Evolutionary conservation across 2,113 vertebrate genomes (phyloP).

Genomic region (Anser cygnoides): DNA sequence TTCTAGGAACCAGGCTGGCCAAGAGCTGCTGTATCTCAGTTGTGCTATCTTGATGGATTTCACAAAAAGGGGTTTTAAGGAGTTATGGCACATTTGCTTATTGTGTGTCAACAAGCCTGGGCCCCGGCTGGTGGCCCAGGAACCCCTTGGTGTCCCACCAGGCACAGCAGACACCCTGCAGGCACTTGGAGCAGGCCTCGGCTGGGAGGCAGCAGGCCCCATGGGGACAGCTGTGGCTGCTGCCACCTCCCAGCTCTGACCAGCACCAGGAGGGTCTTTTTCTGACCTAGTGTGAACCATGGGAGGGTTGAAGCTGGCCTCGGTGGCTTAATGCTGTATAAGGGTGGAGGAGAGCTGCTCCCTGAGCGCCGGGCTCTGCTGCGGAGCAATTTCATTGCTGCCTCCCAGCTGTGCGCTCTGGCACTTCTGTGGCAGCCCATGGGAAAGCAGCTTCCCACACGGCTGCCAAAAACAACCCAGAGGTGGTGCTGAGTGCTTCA

Average conservation of each 20-base stretch:
- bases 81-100: neutral
- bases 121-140: neutral
- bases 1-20: neutral
- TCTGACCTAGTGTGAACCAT: accelerated
- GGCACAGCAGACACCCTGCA: accelerated
- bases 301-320: neutral
- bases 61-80: neutral
- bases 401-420: neutral
- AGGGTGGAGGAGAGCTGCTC: neutral
- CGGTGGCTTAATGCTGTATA: accelerated
- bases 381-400: neutral
- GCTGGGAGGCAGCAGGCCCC: neutral
- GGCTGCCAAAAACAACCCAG: neutral
- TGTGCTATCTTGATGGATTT: neutral
- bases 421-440: neutral
- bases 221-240: neutral
- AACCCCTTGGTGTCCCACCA: neutral
- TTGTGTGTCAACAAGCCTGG: neutral
- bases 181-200: neutral
- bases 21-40: neutral
- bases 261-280: neutral
- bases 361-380: neutral
- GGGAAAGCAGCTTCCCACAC: neutral
- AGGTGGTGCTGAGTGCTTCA: neutral
- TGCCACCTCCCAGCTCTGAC: neutral